Conservation (phyloP, 2,888 invertebrate species). For the Euplexia lucipara region DNA sequence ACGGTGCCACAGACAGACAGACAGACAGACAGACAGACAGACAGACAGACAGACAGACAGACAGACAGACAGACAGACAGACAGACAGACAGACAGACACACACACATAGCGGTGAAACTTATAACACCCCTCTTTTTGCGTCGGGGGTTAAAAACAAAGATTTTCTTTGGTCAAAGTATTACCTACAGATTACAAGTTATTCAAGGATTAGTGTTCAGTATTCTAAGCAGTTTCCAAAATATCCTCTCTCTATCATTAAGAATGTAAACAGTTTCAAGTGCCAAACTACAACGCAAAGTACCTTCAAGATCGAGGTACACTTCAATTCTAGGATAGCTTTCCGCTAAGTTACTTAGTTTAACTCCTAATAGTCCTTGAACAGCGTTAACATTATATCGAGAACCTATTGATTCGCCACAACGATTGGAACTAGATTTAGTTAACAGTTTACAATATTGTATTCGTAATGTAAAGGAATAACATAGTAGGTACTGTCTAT, state of each 20-base stretch:
- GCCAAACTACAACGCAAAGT: neutral
- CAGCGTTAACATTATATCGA: conserved; percentile 9
- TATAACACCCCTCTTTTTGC: too few relatives aligned
- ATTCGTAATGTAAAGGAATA: too few relatives aligned
- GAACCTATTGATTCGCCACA: neutral
- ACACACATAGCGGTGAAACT: too few relatives aligned
- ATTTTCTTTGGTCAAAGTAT: too few relatives aligned
- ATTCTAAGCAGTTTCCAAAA: neutral
- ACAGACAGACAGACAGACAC: too few relatives aligned
- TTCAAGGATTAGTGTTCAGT: neutral
- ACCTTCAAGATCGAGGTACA: neutral
- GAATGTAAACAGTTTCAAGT: conserved; percentile 1
- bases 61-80: too few relatives aligned
- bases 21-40: too few relatives aligned
- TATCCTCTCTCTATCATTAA: neutral
- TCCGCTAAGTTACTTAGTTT: neutral
- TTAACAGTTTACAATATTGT: neutral
- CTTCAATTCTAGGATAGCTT: conserved; percentile 14
- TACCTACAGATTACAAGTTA: too few relatives aligned
- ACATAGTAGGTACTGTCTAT: too few relatives aligned
- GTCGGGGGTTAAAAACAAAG: too few relatives aligned
- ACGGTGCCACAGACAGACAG: too few relatives aligned
- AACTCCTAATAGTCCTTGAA: neutral
- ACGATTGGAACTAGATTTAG: neutral
- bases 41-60: too few relatives aligned